A percentile compares a stretch with the other conserved stretches of the same genome.
These are phyloP conservation scores for Cataglyphis hispanica DNA, from an alignment of 1,140 invertebrate species.

Conservation along the genomic window DNA sequence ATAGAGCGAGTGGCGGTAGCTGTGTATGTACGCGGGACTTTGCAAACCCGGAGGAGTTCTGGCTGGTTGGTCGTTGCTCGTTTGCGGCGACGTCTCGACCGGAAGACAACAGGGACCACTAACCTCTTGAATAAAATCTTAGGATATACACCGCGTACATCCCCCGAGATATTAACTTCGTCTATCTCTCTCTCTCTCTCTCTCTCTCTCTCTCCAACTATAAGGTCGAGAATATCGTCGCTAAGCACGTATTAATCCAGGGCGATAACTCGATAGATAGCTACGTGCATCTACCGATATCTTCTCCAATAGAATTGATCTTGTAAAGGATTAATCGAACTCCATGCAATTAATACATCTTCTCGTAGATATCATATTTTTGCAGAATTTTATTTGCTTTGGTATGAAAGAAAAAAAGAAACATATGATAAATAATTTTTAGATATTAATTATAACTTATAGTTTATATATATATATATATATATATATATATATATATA, in stretches of 20 bases:
- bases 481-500: too few relatives aligned
- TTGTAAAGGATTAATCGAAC: constrained; percentile 3
- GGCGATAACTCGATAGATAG: constrained; percentile 45
- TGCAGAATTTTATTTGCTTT: not conserved
- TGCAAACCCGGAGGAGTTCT: constrained; percentile 49
- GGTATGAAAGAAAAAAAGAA: not conserved
- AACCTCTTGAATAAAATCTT: constrained; percentile 62
- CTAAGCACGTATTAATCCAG: constrained; percentile 43
- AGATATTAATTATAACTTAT: constrained; percentile 5
- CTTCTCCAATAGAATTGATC: constrained; percentile 11
- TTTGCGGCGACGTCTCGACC: constrained; percentile 52
- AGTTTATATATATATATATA: constrained; percentile 5
- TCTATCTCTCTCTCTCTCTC: constrained; percentile 12
- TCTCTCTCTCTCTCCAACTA: not conserved
- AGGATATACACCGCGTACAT: constrained; percentile 46
- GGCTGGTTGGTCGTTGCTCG: constrained; percentile 55
- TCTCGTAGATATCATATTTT: not conserved
- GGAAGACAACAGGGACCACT: constrained; percentile 55
- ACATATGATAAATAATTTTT: not conserved
- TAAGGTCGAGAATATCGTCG: constrained; percentile 45
- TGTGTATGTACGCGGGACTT: constrained; percentile 16
- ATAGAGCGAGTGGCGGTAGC: constrained; percentile 35
- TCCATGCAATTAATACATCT: not conserved
- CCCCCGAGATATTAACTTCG: constrained; percentile 51
- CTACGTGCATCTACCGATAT: constrained; percentile 15